These are phyloP conservation scores for Automeris io DNA, from an alignment of 2,888 invertebrate genomes.

Conservation along the genomic window DNA sequence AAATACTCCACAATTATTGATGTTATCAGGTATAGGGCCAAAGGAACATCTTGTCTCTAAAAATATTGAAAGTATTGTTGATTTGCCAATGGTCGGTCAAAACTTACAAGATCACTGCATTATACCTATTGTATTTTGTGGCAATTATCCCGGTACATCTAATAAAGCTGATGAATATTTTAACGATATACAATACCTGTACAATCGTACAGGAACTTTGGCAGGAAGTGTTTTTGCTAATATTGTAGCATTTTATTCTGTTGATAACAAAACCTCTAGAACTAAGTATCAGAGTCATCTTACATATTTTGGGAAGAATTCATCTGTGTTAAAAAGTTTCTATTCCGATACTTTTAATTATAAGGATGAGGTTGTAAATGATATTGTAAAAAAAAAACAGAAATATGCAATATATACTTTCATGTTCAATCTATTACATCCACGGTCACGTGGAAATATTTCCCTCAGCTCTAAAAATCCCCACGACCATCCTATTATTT, in stretches of 20 bases:
- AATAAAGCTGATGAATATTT: constrained; percentile 29
- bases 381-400: constrained; percentile 30
- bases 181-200: constrained; percentile 61
- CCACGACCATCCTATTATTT: constrained; percentile 75
- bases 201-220: constrained; percentile 66
- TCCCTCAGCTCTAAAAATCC: constrained; percentile 75
- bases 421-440: constrained; percentile 54
- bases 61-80: constrained; percentile 43
- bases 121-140: constrained; percentile 48
- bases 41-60: constrained; percentile 41
- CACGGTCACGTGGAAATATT: constrained; percentile 73
- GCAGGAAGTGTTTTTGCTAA: constrained; percentile 73
- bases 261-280: constrained; percentile 30
- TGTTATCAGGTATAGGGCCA: constrained; percentile 73
- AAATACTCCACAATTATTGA: constrained; percentile 67
- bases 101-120: constrained; percentile 74
- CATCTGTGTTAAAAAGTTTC: not conserved
- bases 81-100: constrained; percentile 65
- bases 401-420: constrained; percentile 40
- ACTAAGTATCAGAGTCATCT: constrained; percentile 43
- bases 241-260: constrained; percentile 41
- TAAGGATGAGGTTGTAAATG: constrained; percentile 27
- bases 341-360: constrained; percentile 31
- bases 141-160: constrained; percentile 30
- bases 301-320: constrained; percentile 37